Percentiles rank a stretch among this genome's conserved stretches.
Evolutionary conservation across 2,888 invertebrate genomes (phyloP).

Genomic region (Diplazon laetatorius): DNA sequence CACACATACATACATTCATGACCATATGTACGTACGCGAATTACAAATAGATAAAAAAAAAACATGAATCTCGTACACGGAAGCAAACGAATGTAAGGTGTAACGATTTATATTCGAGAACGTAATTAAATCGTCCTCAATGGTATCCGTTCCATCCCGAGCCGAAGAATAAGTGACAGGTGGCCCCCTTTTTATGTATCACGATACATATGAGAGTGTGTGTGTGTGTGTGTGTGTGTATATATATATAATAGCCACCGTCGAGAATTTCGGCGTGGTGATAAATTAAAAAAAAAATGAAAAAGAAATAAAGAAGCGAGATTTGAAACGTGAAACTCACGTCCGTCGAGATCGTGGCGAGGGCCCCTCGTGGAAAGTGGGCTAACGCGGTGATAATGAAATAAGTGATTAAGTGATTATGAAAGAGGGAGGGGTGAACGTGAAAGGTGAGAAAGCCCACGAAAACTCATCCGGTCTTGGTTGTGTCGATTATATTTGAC

Average conservation of each 20-base stretch:
- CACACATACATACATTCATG: no score
- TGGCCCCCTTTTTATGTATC: slow-evolving; percentile 46
- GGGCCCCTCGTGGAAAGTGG: slow-evolving; percentile 52
- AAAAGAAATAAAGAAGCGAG: no score
- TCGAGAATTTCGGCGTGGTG: slow-evolving; percentile 26
- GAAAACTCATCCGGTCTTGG: background rate
- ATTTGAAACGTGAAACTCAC: slow-evolving; percentile 19
- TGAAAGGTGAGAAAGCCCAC: background rate
- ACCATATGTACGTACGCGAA: slow-evolving; percentile 1
- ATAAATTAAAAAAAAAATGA: slow-evolving; percentile 36
- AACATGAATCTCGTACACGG: slow-evolving; percentile 6
- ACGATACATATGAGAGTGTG: no score
- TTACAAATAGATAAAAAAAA: slow-evolving; percentile 4
- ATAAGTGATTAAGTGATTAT: slow-evolving; percentile 46
- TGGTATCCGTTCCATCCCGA: background rate
- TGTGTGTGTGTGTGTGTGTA: no score
- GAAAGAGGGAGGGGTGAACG: background rate
- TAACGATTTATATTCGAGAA: slow-evolving; percentile 26
- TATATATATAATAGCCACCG: slow-evolving; percentile 35
- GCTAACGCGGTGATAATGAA: slow-evolving; percentile 59
- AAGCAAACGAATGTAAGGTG: slow-evolving; percentile 10
- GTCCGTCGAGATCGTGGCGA: slow-evolving; percentile 35
- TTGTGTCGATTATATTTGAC: background rate
- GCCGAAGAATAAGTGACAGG: slow-evolving; percentile 38
- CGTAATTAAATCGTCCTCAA: slow-evolving; percentile 52